Evolutionary conservation across 2,113 vertebrate genomes (phyloP), one percentile per base, ranked within the genome.

Genomic region (Ascaphus truei): DNA sequence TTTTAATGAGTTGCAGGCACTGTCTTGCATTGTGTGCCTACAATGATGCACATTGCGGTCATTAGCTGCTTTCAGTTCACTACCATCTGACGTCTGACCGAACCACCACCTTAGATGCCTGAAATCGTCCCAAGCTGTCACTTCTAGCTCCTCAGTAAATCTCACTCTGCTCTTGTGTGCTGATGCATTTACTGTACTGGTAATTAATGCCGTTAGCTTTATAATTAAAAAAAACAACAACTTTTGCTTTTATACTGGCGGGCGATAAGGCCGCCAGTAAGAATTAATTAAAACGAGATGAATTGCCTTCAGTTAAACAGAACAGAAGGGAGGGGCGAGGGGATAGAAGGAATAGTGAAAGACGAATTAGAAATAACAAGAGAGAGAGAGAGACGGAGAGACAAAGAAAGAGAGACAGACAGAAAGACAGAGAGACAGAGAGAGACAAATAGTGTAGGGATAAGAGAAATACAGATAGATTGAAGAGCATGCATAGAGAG

Each of bases 221-320:
- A 84, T 91, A 91, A 91, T 92, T 91, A 85, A 90, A 89, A 90
- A 89, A 86, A 82, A 62, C 68, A 72, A 73, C 50, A 62, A 11
- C 3, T 88, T 57, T 83, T 90, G 81, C 81, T 84, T 90, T 89
- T 87, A 85, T 84, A 90, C 81, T 85, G 76, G 76, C 20, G 78
- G 79, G 18, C 85, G 86, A 90, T 90, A 90, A 87, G 73, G 80
- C 86, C 84, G 86, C 83, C 82, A 89, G 88, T 88, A 87, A 90
- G 90, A 92, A 88, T 91, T 91, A 91, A 91, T 92, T 91, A 91
- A 91, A 92, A 86, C 4, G 80, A 90, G 86, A 92, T 87, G 81
- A 92, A 91, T 85, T 87, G 89, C 90, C 86, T 89, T 86, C 78
- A 85, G 90, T 87, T 84, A 89, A 88, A 91, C 51, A 53, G 87